Evolutionary conservation across 2,888 invertebrate genomes (phyloP).

Genomic region (Hypomecis punctinalis): DNA sequence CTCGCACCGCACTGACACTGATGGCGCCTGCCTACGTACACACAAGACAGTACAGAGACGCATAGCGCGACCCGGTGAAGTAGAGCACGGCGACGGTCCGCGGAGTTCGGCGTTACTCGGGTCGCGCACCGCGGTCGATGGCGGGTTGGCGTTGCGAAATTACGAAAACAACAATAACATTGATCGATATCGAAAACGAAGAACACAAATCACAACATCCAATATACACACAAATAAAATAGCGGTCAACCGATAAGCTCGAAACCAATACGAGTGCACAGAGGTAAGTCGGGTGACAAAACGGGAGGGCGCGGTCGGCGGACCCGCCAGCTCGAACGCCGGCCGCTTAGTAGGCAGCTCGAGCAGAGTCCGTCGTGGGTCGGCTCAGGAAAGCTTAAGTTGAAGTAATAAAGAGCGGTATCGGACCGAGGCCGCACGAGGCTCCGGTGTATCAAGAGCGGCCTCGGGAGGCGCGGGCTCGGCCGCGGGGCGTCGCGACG

Average conservation of each 20-base stretch:
- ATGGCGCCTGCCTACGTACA: slow-evolving; percentile 3
- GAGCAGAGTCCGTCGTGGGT: slow-evolving; percentile 25
- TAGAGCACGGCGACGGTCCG: slow-evolving; percentile 15
- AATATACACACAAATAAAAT: slow-evolving; percentile 39
- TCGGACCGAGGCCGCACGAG: slow-evolving; percentile 39
- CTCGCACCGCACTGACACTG: slow-evolving; percentile 8
- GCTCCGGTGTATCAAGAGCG: slow-evolving; percentile 20
- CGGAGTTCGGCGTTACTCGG: slow-evolving; percentile 6
- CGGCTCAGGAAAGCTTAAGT: slow-evolving; percentile 39
- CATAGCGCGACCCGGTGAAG: slow-evolving; percentile 26
- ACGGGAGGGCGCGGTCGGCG: slow-evolving; percentile 10
- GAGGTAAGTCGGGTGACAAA: slow-evolving; percentile 21
- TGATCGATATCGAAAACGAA: slow-evolving; percentile 28
- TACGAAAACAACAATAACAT: slow-evolving; percentile 19
- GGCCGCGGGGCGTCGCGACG: slow-evolving; percentile 36
- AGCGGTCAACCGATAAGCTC: slow-evolving; percentile 38
- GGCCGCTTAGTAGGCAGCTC: slow-evolving; percentile 6
- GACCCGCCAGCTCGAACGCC: neutral
- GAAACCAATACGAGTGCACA: slow-evolving; percentile 33
- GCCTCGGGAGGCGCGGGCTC: neutral
- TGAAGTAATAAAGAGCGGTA: slow-evolving; percentile 30
- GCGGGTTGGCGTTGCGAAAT: slow-evolving; percentile 19
- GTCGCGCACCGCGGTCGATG: slow-evolving; percentile 16
- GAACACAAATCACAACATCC: slow-evolving; percentile 42
- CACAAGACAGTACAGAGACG: slow-evolving; percentile 5